phyloP scores from a whole-genome alignment of 2,888 invertebrate genomes.

The Eretmocerus hayati region DNA sequence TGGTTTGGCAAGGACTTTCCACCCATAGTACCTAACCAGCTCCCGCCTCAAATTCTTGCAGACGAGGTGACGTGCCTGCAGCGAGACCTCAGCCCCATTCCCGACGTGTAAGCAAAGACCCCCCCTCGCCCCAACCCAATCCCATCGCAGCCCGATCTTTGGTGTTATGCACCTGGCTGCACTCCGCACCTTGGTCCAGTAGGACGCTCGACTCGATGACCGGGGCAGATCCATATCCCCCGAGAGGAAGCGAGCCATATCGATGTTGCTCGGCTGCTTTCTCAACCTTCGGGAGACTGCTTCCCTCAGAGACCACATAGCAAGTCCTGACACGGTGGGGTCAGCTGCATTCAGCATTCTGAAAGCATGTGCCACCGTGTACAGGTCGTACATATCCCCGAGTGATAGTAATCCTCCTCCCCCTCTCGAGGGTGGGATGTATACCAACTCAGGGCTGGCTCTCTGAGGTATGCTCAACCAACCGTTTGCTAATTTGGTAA shows the following conservation, averaged over 20 bases:
- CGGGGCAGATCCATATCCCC: constrained; percentile 4
- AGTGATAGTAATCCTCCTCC: constrained; percentile 34
- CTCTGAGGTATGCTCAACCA: constrained; percentile 36
- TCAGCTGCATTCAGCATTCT: constrained; percentile 30
- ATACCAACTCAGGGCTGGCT: constrained; percentile 32
- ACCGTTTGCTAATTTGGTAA: constrained; percentile 26
- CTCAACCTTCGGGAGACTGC: constrained; percentile 20
- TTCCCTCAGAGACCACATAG: constrained; percentile 22
- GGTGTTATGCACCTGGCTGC: constrained; percentile 4
- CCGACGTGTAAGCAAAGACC: constrained; percentile 10
- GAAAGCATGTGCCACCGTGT: constrained; percentile 32
- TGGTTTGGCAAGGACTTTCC: constrained; percentile 18
- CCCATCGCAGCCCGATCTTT: constrained; percentile 16
- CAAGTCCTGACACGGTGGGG: constrained; percentile 22
- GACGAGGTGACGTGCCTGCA: constrained; percentile 6
- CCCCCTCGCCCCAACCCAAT: constrained; percentile 16
- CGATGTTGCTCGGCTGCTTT: constrained; percentile 5
- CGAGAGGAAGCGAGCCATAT: constrained; percentile 23
- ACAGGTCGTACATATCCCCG: constrained; percentile 29
- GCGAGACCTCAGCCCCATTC: constrained; percentile 16
- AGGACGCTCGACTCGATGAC: constrained; percentile 12
- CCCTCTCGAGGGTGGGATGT: constrained; percentile 22
- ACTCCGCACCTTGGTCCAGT: constrained; percentile 9
- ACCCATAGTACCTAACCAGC: constrained; percentile 5
- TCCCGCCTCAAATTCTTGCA: constrained; percentile 2